A percentile compares a stretch with the other conserved stretches of the same genome.
phyloP scores from a whole-genome alignment of 2,113 vertebrate species.

The Rafetus swinhoei region DNA sequence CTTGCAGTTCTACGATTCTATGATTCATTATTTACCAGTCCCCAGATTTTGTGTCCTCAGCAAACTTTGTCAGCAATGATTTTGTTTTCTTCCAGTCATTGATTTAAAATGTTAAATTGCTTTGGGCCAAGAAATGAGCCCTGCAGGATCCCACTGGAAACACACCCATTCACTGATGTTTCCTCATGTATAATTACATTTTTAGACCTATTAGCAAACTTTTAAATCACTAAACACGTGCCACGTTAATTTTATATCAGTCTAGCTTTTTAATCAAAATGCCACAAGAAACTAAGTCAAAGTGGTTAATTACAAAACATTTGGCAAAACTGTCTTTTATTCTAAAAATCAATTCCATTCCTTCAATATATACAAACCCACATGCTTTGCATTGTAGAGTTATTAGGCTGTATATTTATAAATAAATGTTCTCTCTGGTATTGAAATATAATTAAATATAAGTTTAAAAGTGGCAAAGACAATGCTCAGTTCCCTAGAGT shows the following conservation, averaged over 20 bases:
- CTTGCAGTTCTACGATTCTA: no score
- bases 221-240: not conserved
- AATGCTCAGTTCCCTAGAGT: not conserved
- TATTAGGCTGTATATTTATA: not conserved
- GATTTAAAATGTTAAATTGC: not conserved
- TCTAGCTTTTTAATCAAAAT: not conserved
- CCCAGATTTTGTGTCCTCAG: no score
- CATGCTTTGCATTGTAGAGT: not conserved
- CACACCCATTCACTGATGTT: not conserved
- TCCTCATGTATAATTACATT: not conserved
- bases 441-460: not conserved
- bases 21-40: not conserved
- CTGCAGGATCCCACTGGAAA: not conserved
- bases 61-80: not conserved
- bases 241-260: not conserved
- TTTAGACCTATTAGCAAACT: not conserved
- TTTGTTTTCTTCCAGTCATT: not conserved
- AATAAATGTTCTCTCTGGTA: not conserved
- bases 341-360: not conserved
- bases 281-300: not conserved
- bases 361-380: not conserved
- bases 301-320: not conserved
- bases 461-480: conserved; percentile 14
- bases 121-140: not conserved
- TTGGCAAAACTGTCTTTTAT: not conserved